These are phyloP conservation scores for Lota lota DNA, from an alignment of 2,113 vertebrate species.

Conservation along the genomic window DNA sequence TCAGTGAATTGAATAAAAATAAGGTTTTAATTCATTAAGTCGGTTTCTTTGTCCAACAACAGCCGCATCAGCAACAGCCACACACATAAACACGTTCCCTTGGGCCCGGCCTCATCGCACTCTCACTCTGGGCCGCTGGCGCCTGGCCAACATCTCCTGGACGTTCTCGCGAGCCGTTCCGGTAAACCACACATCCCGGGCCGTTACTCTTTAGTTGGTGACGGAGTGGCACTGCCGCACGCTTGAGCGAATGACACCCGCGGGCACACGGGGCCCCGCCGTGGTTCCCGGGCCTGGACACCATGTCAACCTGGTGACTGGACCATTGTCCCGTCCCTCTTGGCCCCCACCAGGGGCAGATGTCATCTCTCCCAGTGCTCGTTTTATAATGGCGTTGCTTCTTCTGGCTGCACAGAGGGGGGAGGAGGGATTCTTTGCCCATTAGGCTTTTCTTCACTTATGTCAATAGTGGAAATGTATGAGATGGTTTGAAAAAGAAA, in stretches of 20 bases:
- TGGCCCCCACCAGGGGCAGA: constrained; percentile 43
- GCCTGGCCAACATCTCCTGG: constrained; percentile 4
- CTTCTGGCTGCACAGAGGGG: constrained; percentile 30
- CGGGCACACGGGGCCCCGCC: constrained; percentile 21
- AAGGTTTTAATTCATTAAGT: no score
- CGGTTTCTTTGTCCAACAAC: not conserved
- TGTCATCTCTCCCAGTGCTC: constrained; percentile 41
- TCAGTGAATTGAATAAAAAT: no score
- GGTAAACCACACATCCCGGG: constrained; percentile 16
- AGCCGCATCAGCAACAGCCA: not conserved
- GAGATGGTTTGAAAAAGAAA: no score
- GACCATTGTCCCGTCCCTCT: constrained; percentile 60
- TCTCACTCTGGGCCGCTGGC: constrained; percentile 19
- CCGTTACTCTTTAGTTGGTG: constrained; percentile 31
- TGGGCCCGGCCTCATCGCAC: constrained; percentile 15
- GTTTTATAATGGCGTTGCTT: constrained; percentile 18
- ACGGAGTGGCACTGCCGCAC: constrained; percentile 39
- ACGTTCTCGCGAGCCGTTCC: constrained; percentile 9
- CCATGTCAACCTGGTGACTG: constrained; percentile 53
- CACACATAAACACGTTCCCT: no score
- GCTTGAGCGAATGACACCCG: constrained; percentile 5
- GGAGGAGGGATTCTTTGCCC: not conserved
- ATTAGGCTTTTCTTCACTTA: no score
- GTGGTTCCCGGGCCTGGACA: constrained; percentile 26
- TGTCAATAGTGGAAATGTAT: no score